phyloP scores from a whole-genome alignment of 1,140 invertebrate species.

The roundworm (Caenorhabditis elegans) region DNA sequence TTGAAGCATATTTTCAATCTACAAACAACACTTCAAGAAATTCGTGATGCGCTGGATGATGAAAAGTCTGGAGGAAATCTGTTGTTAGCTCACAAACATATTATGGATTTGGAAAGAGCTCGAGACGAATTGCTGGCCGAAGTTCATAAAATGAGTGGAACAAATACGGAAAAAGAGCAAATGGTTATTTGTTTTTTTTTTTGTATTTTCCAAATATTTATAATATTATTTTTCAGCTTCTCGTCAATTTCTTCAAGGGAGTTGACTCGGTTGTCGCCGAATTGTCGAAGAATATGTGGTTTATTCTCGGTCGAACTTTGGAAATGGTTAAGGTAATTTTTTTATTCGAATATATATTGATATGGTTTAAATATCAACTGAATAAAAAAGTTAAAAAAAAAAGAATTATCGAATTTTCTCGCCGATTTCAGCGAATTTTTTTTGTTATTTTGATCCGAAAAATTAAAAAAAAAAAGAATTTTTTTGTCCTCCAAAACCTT shows the following conservation, averaged over 20 bases:
- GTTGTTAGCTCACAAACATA: conserved; percentile 83
- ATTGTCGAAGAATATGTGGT: conserved; percentile 85
- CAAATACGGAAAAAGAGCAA: conserved; percentile 78
- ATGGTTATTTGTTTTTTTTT: conserved; percentile 68
- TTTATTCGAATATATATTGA: no score
- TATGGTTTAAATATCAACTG: no score
- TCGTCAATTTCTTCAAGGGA: conserved; percentile 93
- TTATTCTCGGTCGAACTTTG: conserved; percentile 84
- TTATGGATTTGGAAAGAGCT: conserved; percentile 92
- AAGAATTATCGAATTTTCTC: no score
- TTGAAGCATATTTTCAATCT: conserved; percentile 97
- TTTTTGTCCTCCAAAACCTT: no score
- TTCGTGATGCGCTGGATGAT: conserved; percentile 87
- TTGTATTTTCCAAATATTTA: not conserved
- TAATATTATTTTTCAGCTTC: conserved; percentile 66
- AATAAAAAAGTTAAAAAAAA: no score
- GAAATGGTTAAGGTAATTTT: conserved; percentile 79
- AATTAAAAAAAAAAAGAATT: no score
- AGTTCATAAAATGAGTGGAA: conserved; percentile 87
- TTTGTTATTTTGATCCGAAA: no score
- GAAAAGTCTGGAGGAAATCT: conserved; percentile 75
- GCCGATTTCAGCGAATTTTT: no score
- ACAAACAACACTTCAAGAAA: conserved; percentile 81
- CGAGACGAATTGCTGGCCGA: conserved; percentile 92
- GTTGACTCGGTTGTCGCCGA: conserved; percentile 85